These are phyloP conservation scores for Lepilemur septentrionalis DNA, from an alignment of 2,797 vertebrate species.

Conservation along the genomic window DNA sequence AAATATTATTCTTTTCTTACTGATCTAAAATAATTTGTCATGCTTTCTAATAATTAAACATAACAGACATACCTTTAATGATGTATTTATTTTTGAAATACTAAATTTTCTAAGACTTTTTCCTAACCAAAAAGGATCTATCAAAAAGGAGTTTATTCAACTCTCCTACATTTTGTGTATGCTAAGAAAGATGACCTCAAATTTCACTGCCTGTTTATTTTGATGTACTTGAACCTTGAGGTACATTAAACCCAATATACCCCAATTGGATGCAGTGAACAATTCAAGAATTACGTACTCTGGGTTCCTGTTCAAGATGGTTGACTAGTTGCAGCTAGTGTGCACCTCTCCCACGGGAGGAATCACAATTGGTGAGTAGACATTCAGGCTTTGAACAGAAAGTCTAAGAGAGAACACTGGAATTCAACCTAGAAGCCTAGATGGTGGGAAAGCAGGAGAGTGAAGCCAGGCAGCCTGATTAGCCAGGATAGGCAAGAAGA, in stretches of 20 bases:
- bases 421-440: not conserved
- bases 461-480: not conserved
- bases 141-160: not conserved
- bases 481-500: not conserved
- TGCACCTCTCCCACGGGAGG: no score
- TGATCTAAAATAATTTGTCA: not conserved
- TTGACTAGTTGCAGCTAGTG: no score
- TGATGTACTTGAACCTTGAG: not conserved
- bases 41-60: not conserved
- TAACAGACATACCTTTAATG: not conserved
- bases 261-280: not conserved
- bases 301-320: no score
- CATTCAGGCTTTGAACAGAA: not conserved
- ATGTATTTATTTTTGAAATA: conserved; percentile 24
- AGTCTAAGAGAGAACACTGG: not conserved
- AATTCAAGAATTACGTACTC: not conserved
- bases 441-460: not conserved
- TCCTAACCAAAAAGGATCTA: not conserved
- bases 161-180: not conserved
- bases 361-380: no score
- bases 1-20: not conserved
- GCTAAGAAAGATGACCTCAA: not conserved
- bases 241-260: not conserved
- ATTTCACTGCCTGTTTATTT: not conserved
- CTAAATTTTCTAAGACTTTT: not conserved